Conservation (phyloP, 2,113 vertebrate species). For the Chionis minor region DNA sequence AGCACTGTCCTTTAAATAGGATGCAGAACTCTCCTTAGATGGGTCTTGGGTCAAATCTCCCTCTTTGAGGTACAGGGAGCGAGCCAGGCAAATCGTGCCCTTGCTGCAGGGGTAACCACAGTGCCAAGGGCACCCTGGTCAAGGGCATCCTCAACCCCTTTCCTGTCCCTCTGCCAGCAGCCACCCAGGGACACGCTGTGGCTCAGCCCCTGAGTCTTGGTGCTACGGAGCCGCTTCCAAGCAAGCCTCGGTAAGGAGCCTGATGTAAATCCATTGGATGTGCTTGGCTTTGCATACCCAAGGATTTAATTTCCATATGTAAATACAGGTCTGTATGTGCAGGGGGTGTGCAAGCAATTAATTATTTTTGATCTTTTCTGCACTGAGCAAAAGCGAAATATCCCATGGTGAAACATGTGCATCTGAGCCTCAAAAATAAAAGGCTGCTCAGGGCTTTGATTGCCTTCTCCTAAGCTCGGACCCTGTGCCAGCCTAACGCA, state of each 20-base stretch:
- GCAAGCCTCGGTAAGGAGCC: neutral
- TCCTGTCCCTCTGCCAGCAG: neutral
- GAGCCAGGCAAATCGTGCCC: neutral
- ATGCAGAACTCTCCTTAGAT: neutral
- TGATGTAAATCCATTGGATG: conserved; percentile 30
- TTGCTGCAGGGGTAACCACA: neutral
- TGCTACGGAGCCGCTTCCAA: neutral
- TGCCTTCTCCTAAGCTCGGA: neutral
- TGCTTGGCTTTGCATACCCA: conserved; percentile 19
- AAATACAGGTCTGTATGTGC: neutral
- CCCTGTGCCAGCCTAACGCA: neutral
- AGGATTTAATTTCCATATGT: conserved; percentile 45
- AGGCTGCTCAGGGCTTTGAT: neutral
- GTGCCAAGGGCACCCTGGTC: too few species aligned
- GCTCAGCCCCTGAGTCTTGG: neutral
- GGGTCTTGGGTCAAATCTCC: neutral
- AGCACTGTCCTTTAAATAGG: neutral
- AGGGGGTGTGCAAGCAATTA: neutral
- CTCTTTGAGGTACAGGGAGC: rapidly evolving
- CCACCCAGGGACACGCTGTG: rapidly evolving
- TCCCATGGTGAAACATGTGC: neutral
- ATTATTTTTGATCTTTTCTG: conserved; percentile 1
- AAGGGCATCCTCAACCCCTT: neutral
- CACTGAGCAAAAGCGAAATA: neutral
- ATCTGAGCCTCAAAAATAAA: neutral